Conservation (phyloP, 92 coral and sea anemone species). For the Blastomussa wellsi region DNA sequence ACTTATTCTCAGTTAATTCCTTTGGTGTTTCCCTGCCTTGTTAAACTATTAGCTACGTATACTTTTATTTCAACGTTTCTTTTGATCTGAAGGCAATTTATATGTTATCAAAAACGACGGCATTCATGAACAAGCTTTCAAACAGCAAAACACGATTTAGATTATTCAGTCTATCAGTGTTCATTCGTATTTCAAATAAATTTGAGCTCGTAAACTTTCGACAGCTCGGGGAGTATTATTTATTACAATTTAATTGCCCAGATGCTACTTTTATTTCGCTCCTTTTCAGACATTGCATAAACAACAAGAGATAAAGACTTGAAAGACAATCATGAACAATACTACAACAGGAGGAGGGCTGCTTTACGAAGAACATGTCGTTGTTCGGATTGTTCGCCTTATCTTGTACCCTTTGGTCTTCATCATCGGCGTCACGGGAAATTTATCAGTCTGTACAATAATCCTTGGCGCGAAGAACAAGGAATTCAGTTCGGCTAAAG, state of each 20-base stretch:
- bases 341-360: constrained; percentile 25
- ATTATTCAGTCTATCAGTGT: too few species aligned
- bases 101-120: too few species aligned
- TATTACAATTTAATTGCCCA: background rate
- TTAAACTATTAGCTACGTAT: too few species aligned
- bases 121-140: too few species aligned
- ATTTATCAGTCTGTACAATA: constrained; percentile 64
- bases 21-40: too few species aligned
- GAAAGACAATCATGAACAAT: constrained; percentile 48
- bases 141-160: too few species aligned
- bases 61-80: too few species aligned
- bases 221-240: background rate
- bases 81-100: too few species aligned
- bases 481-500: constrained; percentile 63
- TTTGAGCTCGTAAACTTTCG: background rate
- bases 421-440: constrained; percentile 72
- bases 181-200: too few species aligned
- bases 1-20: too few species aligned
- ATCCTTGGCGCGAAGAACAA: constrained; percentile 53
- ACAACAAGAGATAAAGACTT: background rate
- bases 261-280: background rate
- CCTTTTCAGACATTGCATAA: constrained; percentile 2
- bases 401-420: constrained; percentile 70
- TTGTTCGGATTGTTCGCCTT: constrained; percentile 68
- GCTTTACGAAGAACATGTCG: constrained; percentile 51